Evolutionary conservation across 1,140 invertebrate species (phyloP).

Genomic region (Pachyrhynchus sulphureomaculatus): DNA sequence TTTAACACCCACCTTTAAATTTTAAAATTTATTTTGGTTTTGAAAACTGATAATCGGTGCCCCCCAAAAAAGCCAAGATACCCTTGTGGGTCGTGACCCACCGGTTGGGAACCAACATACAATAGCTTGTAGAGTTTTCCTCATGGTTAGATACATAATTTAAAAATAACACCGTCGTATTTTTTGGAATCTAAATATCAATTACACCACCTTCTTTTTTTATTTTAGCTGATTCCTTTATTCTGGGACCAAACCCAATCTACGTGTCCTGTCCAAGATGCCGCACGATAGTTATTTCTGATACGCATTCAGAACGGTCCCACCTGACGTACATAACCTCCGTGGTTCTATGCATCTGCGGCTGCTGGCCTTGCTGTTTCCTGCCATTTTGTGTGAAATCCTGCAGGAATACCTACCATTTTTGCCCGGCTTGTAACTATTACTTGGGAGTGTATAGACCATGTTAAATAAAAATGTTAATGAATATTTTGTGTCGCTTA

Average conservation of each 20-base stretch:
- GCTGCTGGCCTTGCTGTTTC: conserved; percentile 53
- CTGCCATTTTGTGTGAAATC: conserved; percentile 54
- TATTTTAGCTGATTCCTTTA: conserved; percentile 36
- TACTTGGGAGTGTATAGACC: conserved; percentile 52
- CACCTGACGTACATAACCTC: conserved; percentile 48
- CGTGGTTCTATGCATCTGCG: conserved; percentile 44
- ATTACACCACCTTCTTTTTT: conserved; percentile 19
- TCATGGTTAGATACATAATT: too few relatives aligned
- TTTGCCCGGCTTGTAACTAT: conserved; percentile 51
- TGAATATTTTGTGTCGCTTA: neutral
- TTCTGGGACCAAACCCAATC: conserved; percentile 47
- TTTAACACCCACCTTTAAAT: too few relatives aligned
- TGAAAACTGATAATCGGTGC: too few relatives aligned
- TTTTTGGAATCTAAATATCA: too few relatives aligned
- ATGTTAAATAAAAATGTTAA: conserved; percentile 37
- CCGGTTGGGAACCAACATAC: too few relatives aligned
- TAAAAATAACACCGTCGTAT: too few relatives aligned
- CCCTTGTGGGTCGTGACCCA: too few relatives aligned
- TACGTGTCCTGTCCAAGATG: conserved; percentile 50
- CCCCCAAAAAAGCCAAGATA: too few relatives aligned
- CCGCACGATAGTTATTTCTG: conserved; percentile 45
- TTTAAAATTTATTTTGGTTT: too few relatives aligned
- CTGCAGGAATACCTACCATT: conserved; percentile 52
- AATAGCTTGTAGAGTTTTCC: too few relatives aligned
- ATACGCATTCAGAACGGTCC: conserved; percentile 43